Percentiles rank a stretch among this genome's conserved stretches.
Evolutionary conservation across 2,113 vertebrate species (phyloP).

Genomic region (Mugil cephalus): DNA sequence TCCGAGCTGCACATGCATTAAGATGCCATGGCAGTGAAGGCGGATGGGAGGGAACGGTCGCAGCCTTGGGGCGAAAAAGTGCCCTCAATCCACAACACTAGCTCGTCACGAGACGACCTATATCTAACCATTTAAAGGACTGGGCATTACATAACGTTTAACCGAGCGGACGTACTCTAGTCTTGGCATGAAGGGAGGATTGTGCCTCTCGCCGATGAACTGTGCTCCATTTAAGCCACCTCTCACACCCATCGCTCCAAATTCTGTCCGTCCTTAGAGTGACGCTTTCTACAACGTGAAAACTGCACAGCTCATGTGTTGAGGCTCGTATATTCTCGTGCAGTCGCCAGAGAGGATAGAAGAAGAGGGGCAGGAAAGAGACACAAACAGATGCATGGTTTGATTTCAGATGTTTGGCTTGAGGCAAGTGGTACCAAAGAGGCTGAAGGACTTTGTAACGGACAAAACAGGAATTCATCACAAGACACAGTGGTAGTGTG

Average conservation of each 20-base stretch:
- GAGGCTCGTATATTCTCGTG: slow-evolving; percentile 6
- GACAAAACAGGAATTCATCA: slow-evolving; percentile 46
- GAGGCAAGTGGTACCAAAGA: slow-evolving; percentile 4
- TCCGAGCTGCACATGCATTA: slow-evolving; percentile 44
- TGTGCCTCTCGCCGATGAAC: slow-evolving; percentile 59
- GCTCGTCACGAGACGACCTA: slow-evolving; percentile 47
- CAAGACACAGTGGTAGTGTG: slow-evolving; percentile 54
- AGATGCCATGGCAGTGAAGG: slow-evolving; percentile 57
- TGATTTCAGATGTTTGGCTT: slow-evolving; percentile 21
- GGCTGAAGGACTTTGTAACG: slow-evolving; percentile 20
- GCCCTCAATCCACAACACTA: slow-evolving; percentile 73
- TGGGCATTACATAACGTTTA: slow-evolving; percentile 63
- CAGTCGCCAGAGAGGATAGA: slow-evolving; percentile 14
- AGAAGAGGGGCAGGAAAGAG: slow-evolving; percentile 8
- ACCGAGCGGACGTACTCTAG: slow-evolving; percentile 36
- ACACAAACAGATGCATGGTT: slow-evolving; percentile 4
- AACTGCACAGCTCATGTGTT: slow-evolving; percentile 6
- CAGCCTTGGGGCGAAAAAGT: slow-evolving; percentile 71
- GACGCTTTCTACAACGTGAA: slow-evolving; percentile 20
- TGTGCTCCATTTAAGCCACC: slow-evolving; percentile 42
- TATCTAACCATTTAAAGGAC: slow-evolving; percentile 61
- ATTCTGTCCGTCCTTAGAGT: slow-evolving; percentile 25
- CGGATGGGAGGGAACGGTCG: slow-evolving; percentile 12
- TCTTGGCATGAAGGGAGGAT: slow-evolving; percentile 53
- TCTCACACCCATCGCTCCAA: slow-evolving; percentile 20